These are phyloP conservation scores for Formicarius rufipectus DNA, from an alignment of 2,113 vertebrate species.

Conservation along the genomic window DNA sequence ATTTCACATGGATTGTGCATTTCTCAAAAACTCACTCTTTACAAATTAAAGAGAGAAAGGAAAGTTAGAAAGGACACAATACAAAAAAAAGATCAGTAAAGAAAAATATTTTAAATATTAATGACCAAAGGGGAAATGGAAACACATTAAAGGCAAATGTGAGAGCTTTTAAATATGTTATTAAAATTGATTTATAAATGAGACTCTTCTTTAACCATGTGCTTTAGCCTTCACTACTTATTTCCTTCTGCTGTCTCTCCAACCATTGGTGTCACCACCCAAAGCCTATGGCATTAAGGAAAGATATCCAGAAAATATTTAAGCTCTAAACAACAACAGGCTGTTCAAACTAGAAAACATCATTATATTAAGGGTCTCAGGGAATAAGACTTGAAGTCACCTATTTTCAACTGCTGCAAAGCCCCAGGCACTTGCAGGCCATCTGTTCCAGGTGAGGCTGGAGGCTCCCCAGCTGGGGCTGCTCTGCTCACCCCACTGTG, in stretches of 20 bases:
- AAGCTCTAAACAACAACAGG: not conserved
- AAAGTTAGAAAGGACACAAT: constrained; percentile 56
- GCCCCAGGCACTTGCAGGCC: not conserved
- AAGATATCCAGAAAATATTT: not conserved
- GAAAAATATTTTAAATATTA: constrained; percentile 70
- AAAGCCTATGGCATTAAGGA: not conserved
- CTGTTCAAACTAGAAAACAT: not conserved
- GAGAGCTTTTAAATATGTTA: constrained; percentile 72
- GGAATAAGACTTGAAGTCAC: not conserved
- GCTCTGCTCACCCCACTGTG: rapidly evolving
- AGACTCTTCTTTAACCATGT: constrained; percentile 58
- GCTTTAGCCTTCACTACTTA: constrained; percentile 59
- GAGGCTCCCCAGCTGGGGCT: not conserved
- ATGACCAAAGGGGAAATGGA: constrained; percentile 57
- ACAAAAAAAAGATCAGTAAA: constrained; percentile 59
- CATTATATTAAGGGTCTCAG: not conserved
- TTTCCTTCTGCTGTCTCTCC: constrained; percentile 59
- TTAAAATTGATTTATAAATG: constrained; percentile 72
- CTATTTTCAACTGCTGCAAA: not conserved
- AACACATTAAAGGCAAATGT: constrained; percentile 70
- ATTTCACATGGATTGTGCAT: constrained; percentile 47
- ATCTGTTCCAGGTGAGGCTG: not conserved
- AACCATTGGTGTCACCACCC: constrained; percentile 29
- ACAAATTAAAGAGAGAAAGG: constrained; percentile 31
- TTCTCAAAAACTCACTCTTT: constrained; percentile 46